Evolutionary conservation across 2,888 invertebrate genomes (phyloP), one percentile per base, ranked within the genome.

Genomic region (Chaetogeoica ovagalla): DNA sequence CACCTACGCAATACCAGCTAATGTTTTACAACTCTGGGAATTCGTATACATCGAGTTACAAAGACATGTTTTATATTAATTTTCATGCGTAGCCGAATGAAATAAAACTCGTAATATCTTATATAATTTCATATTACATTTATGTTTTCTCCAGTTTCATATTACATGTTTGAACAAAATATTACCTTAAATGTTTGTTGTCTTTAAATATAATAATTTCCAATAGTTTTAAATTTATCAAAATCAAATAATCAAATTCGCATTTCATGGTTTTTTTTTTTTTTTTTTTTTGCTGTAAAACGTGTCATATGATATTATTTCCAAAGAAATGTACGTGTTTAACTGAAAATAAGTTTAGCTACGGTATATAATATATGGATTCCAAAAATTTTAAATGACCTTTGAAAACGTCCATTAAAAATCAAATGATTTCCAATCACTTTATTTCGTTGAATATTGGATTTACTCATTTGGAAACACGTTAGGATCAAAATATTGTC

Each of bases 371-470:
- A 60, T 37, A 8, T 52, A 30, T 68, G 30, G 23, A 30, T 37
- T 55, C 9, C 17, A n/a, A 69, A 55, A 74, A 74, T 39, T 21
- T 39, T 65, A 74, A 57, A 57, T 57, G 74, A 55, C 55, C 39
- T 21, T 74, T 39, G 55, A 21, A 63, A 73, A 66, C 19, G 55
- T 21, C 7, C 37, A n/a, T n/a, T 52, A 55, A 13, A 73, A 63
- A 73, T 73, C 63, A 63, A 73, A 73, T 73, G 52, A 63, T 15
- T 60, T 23, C 68, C 17, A n/a, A 19, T 55, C 30, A 30, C 30
- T 57, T 9, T 48, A 52, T 23, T 73, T 6, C 17, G 21, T 55
- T n/a, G 52, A 21, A 63, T 21, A 55, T n/a, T 37, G n/a, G 21
- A 37, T 23, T 39, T 52, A 30, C 63, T 63, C 52, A 15, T 21